Evolutionary conservation across 2,113 vertebrate genomes (phyloP), one percentile per base, ranked within the genome.

Genomic region (Centrocercus urophasianus): DNA sequence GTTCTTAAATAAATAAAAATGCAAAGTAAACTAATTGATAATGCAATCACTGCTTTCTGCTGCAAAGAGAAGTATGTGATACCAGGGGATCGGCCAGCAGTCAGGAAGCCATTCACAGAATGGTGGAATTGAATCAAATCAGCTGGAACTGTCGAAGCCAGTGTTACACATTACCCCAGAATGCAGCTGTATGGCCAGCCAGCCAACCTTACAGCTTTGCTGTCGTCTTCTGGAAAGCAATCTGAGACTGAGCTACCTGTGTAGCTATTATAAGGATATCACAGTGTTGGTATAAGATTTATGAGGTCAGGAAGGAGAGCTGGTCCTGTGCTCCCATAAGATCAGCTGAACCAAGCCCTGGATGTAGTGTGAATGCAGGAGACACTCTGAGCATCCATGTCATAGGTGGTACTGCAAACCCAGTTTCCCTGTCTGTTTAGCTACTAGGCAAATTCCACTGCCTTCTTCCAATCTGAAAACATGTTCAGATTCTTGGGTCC

Each of bases 361-460:
- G 28, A 59, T 61, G 48, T 6, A 22, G 15, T 36, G 18, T 32
- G 60, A 65, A 61, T 30, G 15, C n/a, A 81, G 40, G 56, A 74
- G 65, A 45, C 25, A 54, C 34, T 54, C 52, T 0, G 0, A 77
- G 34, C 0, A 1, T 43, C 27, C n/a, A 42, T 6, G 2, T 3
- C 59, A 65, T 78, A 75, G 52, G 22, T 48, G 57, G 4, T 14
- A 5, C 28, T n/a, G 34, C 20, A 83, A 80, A 84, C 6, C 30
- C 60, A 24, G 13, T 57, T 75, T 66, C 42, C 71, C 66, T 74
- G 42, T 74, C 66, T 74, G 42, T 43, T 74, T 86, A 86, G 38
- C 38, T 38, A 1, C 27, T 60, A 50, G 36, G 20, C 71, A 91
- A 83, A 63, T 54, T 36, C 6, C 20, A 45, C 71, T 64, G 22